Percentiles rank a stretch among this genome's conserved stretches.
These are phyloP conservation scores for Rhinogobius similis DNA, from an alignment of 2,113 vertebrate genomes.

Conservation along the genomic window DNA sequence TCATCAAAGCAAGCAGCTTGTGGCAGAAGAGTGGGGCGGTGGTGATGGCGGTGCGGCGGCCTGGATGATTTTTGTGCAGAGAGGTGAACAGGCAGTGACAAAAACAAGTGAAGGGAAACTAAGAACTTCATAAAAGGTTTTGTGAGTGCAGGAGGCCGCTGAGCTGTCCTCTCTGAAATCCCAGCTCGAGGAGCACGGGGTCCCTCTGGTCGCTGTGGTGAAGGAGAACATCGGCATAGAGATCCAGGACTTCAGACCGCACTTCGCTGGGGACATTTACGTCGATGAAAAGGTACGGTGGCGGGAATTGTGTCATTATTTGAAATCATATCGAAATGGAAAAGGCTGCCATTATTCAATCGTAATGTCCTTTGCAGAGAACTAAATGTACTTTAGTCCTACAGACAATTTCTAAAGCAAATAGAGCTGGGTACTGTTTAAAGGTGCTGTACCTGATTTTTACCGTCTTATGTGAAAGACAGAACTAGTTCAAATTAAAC, in stretches of 20 bases:
- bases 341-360: not conserved
- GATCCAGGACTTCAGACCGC: conserved; percentile 88
- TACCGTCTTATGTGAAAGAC: no score
- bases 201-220: conserved; percentile 92
- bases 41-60: conserved; percentile 92
- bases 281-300: conserved; percentile 85
- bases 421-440: no score
- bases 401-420: no score
- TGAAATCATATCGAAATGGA: not conserved
- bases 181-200: conserved; percentile 86
- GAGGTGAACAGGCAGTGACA: conserved; percentile 77
- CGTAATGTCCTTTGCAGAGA: not conserved
- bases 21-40: conserved; percentile 90
- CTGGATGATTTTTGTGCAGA: conserved; percentile 98
- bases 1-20: conserved; percentile 86
- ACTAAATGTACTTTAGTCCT: no score
- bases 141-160: conserved; percentile 84
- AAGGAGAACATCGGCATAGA: conserved; percentile 90
- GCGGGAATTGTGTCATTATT: no score
- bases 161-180: conserved; percentile 93
- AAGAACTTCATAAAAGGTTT: not conserved
- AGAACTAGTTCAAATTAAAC: no score
- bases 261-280: conserved; percentile 93
- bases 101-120: not conserved
- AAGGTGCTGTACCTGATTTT: no score